Conservation (phyloP, 2,888 invertebrate genomes). For the Caenorhabditis becei region DNA sequence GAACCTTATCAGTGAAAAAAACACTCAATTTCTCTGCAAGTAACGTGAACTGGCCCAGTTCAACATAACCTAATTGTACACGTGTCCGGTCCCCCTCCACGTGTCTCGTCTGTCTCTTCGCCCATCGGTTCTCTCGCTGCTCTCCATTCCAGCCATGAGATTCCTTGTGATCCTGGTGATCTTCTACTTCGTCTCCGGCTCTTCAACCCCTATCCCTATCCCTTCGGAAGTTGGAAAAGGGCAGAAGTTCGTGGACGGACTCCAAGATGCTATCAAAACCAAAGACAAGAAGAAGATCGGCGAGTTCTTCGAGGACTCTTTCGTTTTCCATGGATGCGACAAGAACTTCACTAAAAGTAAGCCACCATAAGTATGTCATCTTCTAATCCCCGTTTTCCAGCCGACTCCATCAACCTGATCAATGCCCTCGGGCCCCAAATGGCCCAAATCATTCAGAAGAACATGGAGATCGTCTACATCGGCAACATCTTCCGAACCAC, state of each 20-base stretch:
- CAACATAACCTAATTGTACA: too few relatives aligned
- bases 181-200: background rate
- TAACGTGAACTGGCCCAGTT: too few relatives aligned
- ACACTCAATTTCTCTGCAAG: too few relatives aligned
- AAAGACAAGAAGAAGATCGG: slow-evolving; percentile 16
- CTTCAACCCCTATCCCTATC: background rate
- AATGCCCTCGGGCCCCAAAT: background rate
- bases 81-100: too few relatives aligned
- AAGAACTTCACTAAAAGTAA: slow-evolving; percentile 21
- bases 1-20: too few relatives aligned
- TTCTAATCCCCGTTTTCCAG: background rate
- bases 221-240: background rate
- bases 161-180: background rate
- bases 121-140: too few relatives aligned
- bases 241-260: background rate
- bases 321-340: slow-evolving; percentile 21
- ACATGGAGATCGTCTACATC: background rate
- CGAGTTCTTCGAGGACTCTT: slow-evolving; percentile 23
- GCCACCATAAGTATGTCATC: too few relatives aligned
- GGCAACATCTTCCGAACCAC: background rate
- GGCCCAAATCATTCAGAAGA: background rate
- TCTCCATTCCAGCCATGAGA: background rate
- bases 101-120: too few relatives aligned
- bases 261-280: slow-evolving; percentile 14
- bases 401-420: background rate